Evolutionary conservation across 2,888 invertebrate species (phyloP).

Genomic region (Calephelis perditalis): DNA sequence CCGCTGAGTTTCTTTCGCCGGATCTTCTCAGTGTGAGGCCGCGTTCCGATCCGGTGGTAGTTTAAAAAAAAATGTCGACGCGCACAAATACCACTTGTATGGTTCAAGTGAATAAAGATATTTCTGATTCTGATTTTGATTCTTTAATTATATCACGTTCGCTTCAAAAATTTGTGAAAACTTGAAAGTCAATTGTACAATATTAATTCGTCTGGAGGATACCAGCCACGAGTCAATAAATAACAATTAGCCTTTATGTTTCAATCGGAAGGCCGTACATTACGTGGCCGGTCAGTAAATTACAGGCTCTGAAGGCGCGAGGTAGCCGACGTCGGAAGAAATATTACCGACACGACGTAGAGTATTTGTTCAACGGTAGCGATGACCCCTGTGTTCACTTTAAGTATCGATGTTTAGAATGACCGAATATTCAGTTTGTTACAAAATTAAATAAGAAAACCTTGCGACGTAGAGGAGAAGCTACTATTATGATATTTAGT

Average conservation of each 20-base stretch:
- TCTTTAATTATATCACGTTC: too few species aligned
- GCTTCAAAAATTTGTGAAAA: neutral
- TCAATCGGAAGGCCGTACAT: conserved; percentile 50
- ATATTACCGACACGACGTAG: conserved; percentile 52
- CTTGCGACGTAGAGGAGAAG: too few species aligned
- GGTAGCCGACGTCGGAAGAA: conserved; percentile 55
- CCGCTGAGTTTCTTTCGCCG: too few species aligned
- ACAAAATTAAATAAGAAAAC: too few species aligned
- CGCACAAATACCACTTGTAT: too few species aligned
- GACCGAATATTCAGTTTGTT: too few species aligned
- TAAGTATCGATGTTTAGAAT: neutral
- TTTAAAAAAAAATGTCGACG: too few species aligned
- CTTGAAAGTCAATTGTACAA: neutral
- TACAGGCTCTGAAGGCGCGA: conserved; percentile 44
- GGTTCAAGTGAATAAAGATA: too few species aligned
- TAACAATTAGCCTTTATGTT: conserved; percentile 58
- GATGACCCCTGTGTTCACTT: conserved; percentile 24
- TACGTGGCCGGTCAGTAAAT: conserved; percentile 38
- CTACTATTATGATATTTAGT: too few species aligned
- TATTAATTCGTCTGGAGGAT: neutral
- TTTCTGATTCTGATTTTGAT: too few species aligned
- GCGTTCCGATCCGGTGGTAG: too few species aligned
- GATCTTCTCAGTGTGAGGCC: too few species aligned
- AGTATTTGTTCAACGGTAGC: conserved; percentile 46
- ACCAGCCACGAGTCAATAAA: conserved; percentile 40